Conservation (phyloP, 2,797 vertebrate species). For the Prionace glauca region DNA sequence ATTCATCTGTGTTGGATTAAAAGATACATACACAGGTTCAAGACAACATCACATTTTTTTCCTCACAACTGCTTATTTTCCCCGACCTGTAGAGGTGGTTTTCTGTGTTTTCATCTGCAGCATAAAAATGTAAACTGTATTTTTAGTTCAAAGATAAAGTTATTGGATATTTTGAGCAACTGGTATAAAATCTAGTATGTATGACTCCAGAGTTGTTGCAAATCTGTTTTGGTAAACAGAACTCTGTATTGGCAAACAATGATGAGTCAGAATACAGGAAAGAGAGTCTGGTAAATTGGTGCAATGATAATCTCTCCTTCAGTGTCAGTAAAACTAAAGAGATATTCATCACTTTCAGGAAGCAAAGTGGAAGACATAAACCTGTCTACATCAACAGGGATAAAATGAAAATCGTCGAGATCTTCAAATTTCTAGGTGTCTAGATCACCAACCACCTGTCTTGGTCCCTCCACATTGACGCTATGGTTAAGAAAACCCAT, state of each 20-base stretch:
- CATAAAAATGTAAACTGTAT: neutral
- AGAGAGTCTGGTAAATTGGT: no score
- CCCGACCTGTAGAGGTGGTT: neutral
- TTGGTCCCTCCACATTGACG: no score
- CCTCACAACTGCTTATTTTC: neutral
- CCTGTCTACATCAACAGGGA: no score
- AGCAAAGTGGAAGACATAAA: no score
- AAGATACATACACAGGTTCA: neutral
- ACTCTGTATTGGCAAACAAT: neutral
- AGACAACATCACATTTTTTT: neutral
- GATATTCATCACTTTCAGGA: no score
- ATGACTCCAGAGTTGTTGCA: neutral
- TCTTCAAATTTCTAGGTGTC: no score
- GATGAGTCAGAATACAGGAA: no score
- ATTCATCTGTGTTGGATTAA: conserved; percentile 53
- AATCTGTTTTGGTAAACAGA: neutral
- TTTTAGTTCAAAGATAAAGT: neutral
- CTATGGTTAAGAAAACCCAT: no score
- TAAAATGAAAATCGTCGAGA: no score
- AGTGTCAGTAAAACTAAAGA: no score
- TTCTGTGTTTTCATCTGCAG: neutral
- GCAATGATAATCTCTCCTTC: no score
- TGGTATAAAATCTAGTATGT: neutral
- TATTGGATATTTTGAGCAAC: neutral
- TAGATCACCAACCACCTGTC: no score